phyloP scores from a whole-genome alignment of 2,888 invertebrate genomes.

The Cephalotes varians region DNA sequence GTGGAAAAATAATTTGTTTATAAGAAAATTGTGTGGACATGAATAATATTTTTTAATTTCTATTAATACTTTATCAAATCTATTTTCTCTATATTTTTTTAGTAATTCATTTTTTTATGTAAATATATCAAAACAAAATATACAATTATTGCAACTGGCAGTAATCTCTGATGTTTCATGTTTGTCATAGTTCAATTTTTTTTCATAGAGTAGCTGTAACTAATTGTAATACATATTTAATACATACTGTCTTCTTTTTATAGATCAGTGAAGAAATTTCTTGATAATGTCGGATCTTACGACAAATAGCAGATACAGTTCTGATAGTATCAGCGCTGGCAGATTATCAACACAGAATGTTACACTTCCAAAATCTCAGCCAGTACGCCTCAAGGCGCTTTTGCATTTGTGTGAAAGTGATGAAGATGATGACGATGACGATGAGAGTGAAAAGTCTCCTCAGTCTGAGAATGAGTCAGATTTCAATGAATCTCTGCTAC shows the following conservation, averaged over 20 bases:
- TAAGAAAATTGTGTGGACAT: background rate
- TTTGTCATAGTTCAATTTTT: background rate
- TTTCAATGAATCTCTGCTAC: constrained; percentile 67
- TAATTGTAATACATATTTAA: background rate
- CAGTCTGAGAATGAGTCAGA: constrained; percentile 72
- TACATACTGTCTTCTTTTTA: background rate
- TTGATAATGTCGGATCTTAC: constrained; percentile 62
- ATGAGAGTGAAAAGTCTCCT: constrained; percentile 68
- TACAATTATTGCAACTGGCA: background rate
- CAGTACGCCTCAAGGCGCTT: constrained; percentile 78
- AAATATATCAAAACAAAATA: background rate
- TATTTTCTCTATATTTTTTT: background rate
- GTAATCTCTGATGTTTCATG: background rate
- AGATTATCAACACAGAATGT: constrained; percentile 48
- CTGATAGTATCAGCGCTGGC: constrained; percentile 48
- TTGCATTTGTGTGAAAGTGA: constrained; percentile 75
- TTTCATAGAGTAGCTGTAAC: background rate
- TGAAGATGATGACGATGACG: constrained; percentile 74
- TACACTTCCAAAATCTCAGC: constrained; percentile 73
- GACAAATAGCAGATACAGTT: constrained; percentile 46
- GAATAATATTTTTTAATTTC: background rate
- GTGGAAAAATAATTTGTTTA: background rate
- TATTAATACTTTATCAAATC: background rate
- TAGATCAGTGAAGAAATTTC: constrained; percentile 20
- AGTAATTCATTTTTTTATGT: background rate